A percentile compares a stretch with the other conserved stretches of the same genome.
Evolutionary conservation across 1,140 invertebrate species (phyloP).

Genomic region (Diachasmimorpha longicaudata): DNA sequence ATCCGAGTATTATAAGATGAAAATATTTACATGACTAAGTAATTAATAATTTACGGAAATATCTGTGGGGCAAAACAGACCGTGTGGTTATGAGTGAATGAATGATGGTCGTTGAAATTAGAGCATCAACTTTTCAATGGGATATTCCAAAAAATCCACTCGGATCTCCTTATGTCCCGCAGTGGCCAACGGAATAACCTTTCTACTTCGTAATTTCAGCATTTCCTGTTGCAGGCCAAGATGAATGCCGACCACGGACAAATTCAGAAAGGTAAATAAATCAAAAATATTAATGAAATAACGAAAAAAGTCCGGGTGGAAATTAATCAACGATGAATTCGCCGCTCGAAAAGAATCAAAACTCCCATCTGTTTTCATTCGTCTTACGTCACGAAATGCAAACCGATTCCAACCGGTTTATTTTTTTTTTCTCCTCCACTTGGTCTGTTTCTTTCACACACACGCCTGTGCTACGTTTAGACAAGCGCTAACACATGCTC

Average conservation of each 20-base stretch:
- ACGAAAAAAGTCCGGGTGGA: neutral
- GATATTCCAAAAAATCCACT: neutral
- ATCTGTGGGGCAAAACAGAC: neutral
- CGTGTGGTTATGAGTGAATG: too few relatives aligned
- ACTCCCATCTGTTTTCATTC: neutral
- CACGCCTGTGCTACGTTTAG: neutral
- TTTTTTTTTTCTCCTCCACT: neutral
- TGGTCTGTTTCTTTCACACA: neutral
- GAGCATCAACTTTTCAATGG: neutral
- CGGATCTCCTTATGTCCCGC: neutral
- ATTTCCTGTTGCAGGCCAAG: slow-evolving; percentile 66
- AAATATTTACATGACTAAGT: neutral
- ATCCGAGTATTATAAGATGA: neutral
- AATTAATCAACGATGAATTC: neutral
- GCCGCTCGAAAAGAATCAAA: neutral
- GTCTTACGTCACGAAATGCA: slow-evolving; percentile 26
- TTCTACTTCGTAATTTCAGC: slow-evolving; percentile 53
- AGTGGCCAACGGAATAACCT: neutral
- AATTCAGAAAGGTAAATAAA: slow-evolving; percentile 63
- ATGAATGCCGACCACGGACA: slow-evolving; percentile 66
- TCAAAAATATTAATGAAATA: neutral
- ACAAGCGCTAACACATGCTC: neutral
- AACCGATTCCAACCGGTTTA: slow-evolving; percentile 20
- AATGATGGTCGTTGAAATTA: too few relatives aligned
- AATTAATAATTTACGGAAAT: too few relatives aligned